Base-by-base conservation (phyloP, 2,797 vertebrate species). In the Apogon hyalosoma region DNA sequence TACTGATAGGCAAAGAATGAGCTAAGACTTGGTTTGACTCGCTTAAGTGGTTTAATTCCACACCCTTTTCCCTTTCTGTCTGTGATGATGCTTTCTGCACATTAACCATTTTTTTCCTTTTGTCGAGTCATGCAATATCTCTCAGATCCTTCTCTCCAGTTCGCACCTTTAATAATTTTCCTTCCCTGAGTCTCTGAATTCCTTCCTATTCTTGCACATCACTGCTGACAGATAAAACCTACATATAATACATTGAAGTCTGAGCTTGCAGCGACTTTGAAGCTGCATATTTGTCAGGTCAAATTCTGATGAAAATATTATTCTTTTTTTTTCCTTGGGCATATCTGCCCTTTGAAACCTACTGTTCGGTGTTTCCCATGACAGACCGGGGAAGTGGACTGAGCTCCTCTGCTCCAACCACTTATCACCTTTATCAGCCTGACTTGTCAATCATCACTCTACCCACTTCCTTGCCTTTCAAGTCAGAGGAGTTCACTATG, bases 241-340 rank as follows among this genome's bases (percentile, higher is more conserved):
- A 73, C 82, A 84, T 73, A 79, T 46, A 82, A 89, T 79, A 84
- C 79, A 82, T 82, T 87, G 69, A 87, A 70, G 77, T 75, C 78
- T 57, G 68, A 11, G 59, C 67, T 79, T 63, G 57, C 56, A 64
- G 40, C 66, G 71, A 80, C 87, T 89, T 89, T 87, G 84, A 90
- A 85, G 78, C 65, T 46, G 43, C 60, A 87, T 77, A 77, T 58
- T 62, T 82, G 81, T 66, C 75, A 76, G 80, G 68, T 62, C 85
- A 73, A 74, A 80, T 89, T 91, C 82, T 81, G 81, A 90, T 86
- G 83, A 88, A 89, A 90, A 90, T 79, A 41, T 49, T 51, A 59
- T 33, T 58, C 5, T 53, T 31, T 69, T 82, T 61, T 71, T 69
- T 52, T 55, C 77, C 69, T 77, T 55, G 24, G 71, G 77, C 79